Evolutionary conservation across 2,113 vertebrate genomes (phyloP).

Genomic region (Strix aluco): DNA sequence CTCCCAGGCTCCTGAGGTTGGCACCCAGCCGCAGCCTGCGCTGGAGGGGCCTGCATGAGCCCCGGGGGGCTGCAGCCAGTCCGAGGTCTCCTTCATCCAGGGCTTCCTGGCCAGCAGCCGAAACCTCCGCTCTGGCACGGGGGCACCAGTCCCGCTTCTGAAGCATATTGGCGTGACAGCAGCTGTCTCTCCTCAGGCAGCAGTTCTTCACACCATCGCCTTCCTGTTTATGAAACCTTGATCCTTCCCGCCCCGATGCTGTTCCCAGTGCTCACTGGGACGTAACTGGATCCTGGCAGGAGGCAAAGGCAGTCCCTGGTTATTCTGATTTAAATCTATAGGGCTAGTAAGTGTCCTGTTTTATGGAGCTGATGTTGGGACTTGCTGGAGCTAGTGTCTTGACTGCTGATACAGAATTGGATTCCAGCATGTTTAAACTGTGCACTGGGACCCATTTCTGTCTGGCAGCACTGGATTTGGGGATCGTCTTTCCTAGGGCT

Average conservation of each 20-base stretch:
- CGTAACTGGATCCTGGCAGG: conserved; percentile 37
- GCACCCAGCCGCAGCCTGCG: not conserved
- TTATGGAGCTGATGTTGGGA: not conserved
- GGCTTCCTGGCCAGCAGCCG: not conserved
- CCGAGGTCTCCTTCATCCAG: not conserved
- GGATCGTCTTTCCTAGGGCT: not conserved
- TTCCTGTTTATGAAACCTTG: conserved; percentile 69
- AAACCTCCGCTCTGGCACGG: not conserved
- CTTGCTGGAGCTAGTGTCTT: not conserved
- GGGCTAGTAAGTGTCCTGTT: not conserved
- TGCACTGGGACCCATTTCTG: not conserved
- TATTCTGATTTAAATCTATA: not conserved
- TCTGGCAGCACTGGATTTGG: not conserved
- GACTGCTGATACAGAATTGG: not conserved
- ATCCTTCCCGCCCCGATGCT: conserved; percentile 23
- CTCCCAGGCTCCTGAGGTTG: not conserved
- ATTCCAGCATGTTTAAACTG: not conserved
- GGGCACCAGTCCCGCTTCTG: not conserved
- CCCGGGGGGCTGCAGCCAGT: fast-evolving
- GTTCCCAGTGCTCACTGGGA: conserved; percentile 15
- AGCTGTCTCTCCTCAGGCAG: conserved; percentile 48
- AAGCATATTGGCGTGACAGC: conserved; percentile 4
- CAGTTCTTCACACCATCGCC: conserved; percentile 35
- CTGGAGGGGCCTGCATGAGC: not conserved
- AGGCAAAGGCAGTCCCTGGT: not conserved